Evolutionary conservation across 2,888 invertebrate genomes (phyloP), one percentile per base, ranked within the genome.

Genomic region (Carcina quercana): DNA sequence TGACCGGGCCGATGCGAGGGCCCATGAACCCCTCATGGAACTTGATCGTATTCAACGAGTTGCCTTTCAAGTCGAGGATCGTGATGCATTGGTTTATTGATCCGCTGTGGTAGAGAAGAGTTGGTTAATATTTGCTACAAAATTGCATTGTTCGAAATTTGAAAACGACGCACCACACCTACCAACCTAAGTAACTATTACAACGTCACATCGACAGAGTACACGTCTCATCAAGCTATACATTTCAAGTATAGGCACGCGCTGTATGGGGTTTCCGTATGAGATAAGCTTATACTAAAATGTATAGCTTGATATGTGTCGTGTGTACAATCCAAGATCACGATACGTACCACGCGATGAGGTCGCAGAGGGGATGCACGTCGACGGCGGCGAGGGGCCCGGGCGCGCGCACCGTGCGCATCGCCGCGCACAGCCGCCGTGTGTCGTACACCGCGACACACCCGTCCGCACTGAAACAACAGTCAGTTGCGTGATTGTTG

Each of bases 1-100:
- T 91, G 38, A 96, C 93, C 25, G 95, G 92, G 11, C 94, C 95
- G 51, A 95, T 93, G 61, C 94, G 87, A 50, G 94, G 91, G 38
- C 90, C 90, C 76, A 79, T 75, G 80, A 97, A 96, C 32, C 97
- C 96, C 64, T 97, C 96, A 71, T 96, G 94, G 69, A 92, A 91
- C 64, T 93, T 92, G 61, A 97, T 91, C 3, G 91, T 88, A 70
- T 93, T 94, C 36, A 95, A 85, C 25, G 86, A 74, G 13, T 86
- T 78, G 25, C 96, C 96, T 44, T 87, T 86, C 49, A 91, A 84
- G 56, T 91, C 91, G 75, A 90, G 92, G 32, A 94, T 86, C 53
- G 88, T 90, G 52, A 96, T 93, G 71, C 89, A 90, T 61, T 92
- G 93, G 78, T 89, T 90, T 45, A 88, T 83, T 1, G 92, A 90